Evolutionary conservation across 2,113 vertebrate genomes (phyloP), one percentile per base, ranked within the genome.

Genomic region (Sclerurus mexicanus): DNA sequence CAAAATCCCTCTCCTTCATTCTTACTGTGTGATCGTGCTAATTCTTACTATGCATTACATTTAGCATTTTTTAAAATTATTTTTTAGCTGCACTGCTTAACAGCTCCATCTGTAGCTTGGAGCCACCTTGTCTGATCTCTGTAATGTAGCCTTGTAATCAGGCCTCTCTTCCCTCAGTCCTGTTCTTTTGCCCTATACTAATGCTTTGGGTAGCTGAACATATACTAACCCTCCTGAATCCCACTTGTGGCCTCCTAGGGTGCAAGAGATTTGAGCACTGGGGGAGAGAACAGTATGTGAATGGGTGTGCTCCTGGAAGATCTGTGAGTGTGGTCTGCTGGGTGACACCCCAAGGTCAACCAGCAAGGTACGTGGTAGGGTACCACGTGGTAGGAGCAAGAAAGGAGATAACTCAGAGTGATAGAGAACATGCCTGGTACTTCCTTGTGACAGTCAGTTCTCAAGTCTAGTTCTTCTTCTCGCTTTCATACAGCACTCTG

Each of bases 321-420:
- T 20, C 23, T 67, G 56, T 46, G 28, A 72, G 31, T 55, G 23
- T 1, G 0, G 15, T n/a, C 33, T 60, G 28, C 25, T 50, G 35
- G 7, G 8, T 25, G 37, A 30, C 20, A 78, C 7, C 19, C 6
- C 59, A 46, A 30, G 13, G 18, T 37, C 24, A 83, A 46, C 4
- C 33, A 85, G 40, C 0, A 4, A 64, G 13, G 9, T 63, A 7
- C 6, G 14, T 0, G 1, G 14, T 42, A 55, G 15, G 18, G 0
- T 0, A 16, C 15, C 47, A 82, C 60, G n/a, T n/a, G n/a, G n/a
- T n/a, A 69, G 39, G 27, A 58, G 7, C 6, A 67, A 37, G 27
- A 37, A 10, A 62, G 15, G 39, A 64, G 14, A 13, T 49, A 53
- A 91, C 37, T 49, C n/a, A 11, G 25, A 75, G 56, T 39, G 23